A percentile compares a stretch with the other conserved stretches of the same genome.
phyloP scores from a whole-genome alignment of 2,113 vertebrate species.

The Ifrita kowaldi region DNA sequence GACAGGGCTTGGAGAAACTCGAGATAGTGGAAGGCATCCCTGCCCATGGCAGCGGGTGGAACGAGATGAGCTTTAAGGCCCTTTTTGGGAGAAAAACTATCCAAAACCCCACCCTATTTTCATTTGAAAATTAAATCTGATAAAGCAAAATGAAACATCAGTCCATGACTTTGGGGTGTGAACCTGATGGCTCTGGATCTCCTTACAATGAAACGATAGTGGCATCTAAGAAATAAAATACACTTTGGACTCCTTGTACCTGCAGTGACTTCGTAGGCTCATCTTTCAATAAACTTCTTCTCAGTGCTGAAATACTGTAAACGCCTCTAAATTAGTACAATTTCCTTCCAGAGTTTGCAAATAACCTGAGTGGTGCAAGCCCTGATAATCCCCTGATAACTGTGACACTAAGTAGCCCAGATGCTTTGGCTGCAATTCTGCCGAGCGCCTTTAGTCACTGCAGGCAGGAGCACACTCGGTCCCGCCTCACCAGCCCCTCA shows the following conservation, averaged over 20 bases:
- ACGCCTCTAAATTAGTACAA: not conserved
- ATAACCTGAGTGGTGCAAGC: not conserved
- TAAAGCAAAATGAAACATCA: not conserved
- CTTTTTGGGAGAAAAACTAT: not conserved
- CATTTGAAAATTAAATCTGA: not conserved
- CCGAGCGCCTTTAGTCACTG: fast-evolving
- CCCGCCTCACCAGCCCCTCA: not conserved
- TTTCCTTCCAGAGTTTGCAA: not conserved
- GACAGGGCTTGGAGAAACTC: fast-evolving
- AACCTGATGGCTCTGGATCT: not conserved
- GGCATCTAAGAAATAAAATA: not conserved
- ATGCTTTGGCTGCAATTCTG: not conserved
- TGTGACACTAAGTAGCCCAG: not conserved
- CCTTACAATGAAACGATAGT: fast-evolving
- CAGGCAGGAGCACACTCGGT: fast-evolving
- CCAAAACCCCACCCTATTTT: fast-evolving
- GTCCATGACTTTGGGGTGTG: not conserved
- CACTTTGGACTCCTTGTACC: not conserved
- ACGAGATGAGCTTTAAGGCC: not conserved
- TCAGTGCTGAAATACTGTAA: not conserved
- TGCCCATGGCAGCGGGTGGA: not conserved
- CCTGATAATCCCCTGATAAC: no score
- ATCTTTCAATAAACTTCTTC: not conserved
- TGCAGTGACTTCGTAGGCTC: not conserved
- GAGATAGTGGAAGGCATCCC: not conserved